phyloP scores from a whole-genome alignment of 92 coral and sea anemone species.

The Metridium senile region DNA sequence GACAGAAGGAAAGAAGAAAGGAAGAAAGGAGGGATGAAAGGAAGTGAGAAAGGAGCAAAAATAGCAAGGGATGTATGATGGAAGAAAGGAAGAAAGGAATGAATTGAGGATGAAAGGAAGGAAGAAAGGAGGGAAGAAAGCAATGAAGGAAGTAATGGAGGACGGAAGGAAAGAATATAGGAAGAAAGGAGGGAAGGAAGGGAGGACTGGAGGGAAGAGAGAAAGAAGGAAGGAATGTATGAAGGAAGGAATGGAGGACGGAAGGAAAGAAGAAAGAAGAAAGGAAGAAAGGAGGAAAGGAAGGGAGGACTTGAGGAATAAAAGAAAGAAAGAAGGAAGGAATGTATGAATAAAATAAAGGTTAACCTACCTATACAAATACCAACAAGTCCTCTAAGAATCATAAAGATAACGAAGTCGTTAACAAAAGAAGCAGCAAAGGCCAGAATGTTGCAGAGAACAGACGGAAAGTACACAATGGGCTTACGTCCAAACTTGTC shows the following conservation, averaged over 20 bases:
- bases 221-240: not conserved
- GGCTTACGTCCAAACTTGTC: conserved; percentile 69
- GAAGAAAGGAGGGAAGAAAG: no score
- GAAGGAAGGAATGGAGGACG: not conserved
- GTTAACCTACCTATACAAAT: conserved; percentile 48
- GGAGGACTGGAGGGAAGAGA: not conserved
- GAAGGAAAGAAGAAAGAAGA: no score
- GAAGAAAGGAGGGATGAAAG: no score
- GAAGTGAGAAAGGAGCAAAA: no score
- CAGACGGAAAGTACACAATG: conserved; percentile 39
- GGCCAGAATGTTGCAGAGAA: conserved; percentile 34
- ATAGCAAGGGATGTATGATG: not conserved
- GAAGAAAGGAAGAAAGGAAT: no score
- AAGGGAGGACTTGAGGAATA: no score
- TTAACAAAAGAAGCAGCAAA: conserved; percentile 41
- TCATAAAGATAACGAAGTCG: conserved; percentile 32
- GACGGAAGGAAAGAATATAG: not conserved
- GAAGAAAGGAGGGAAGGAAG: not conserved
- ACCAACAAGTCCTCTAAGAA: conserved; percentile 37
- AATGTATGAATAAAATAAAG: not conserved
- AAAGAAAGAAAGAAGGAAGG: not conserved
- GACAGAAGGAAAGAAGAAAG: no score
- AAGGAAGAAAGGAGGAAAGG: no score
- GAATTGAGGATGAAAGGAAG: no score
- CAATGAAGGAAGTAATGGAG: not conserved